Evolutionary conservation across 1,140 invertebrate species (phyloP).

Genomic region (Elymnias hypermnestra): DNA sequence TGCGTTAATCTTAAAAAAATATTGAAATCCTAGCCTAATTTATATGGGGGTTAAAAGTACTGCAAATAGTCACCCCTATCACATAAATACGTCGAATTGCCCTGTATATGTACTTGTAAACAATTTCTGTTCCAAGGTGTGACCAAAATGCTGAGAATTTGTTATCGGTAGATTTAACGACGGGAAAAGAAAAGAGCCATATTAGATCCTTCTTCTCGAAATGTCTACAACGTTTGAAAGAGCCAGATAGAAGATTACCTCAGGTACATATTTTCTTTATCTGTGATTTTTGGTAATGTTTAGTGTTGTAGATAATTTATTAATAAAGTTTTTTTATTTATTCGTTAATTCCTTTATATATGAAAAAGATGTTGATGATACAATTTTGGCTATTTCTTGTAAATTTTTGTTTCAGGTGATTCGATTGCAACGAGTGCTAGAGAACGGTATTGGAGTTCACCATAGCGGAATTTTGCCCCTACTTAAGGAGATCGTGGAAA

Average conservation of each 20-base stretch:
- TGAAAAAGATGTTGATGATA: no score
- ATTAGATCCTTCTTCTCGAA: conserved; percentile 91
- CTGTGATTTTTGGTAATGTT: no score
- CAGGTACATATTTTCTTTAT: no score
- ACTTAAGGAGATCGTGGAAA: conserved; percentile 98
- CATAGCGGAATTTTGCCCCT: conserved; percentile 98
- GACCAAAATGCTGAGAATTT: conserved; percentile 87
- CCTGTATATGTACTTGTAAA: no score
- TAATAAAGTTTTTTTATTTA: no score
- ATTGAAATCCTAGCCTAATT: no score
- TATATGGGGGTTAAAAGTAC: no score
- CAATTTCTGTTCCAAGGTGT: conserved; percentile 58
- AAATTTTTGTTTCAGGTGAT: conserved; percentile 75
- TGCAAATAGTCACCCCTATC: no score
- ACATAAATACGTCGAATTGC: no score
- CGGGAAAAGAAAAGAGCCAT: conserved; percentile 86
- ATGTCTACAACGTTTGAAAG: conserved; percentile 89
- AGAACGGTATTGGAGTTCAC: conserved; percentile 95
- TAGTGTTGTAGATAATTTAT: no score
- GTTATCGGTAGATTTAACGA: conserved; percentile 88
- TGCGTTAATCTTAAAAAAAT: no score
- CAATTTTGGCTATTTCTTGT: no score
- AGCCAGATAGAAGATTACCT: conserved; percentile 90
- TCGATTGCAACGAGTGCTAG: conserved; percentile 86
- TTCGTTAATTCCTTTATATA: neutral